Evolutionary conservation across 2,888 invertebrate species (phyloP).

Genomic region (Drosophila lutescens): DNA sequence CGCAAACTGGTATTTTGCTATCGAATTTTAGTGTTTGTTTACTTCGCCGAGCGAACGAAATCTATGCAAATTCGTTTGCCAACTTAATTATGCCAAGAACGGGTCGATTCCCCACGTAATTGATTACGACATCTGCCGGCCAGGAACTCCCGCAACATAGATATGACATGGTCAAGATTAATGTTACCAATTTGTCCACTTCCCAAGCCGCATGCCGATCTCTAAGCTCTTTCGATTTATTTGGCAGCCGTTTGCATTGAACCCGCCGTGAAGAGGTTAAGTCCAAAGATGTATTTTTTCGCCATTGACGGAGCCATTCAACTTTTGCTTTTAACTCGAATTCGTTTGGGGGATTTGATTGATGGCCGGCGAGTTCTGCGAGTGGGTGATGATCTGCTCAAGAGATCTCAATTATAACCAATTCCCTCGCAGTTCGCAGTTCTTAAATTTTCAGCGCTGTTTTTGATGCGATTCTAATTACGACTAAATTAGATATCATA

Average conservation of each 20-base stretch:
- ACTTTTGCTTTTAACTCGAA: conserved; percentile 68
- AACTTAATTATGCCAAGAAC: conserved; percentile 69
- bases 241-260: conserved; percentile 72
- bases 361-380: conserved; percentile 35
- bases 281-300: conserved; percentile 42
- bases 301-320: conserved; percentile 47
- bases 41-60: conserved; percentile 33
- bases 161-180: conserved; percentile 45
- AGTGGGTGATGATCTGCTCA: conserved; percentile 44
- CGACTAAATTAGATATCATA: conserved; percentile 40
- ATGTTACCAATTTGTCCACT: conserved; percentile 66
- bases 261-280: conserved; percentile 69
- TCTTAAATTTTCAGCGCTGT: conserved; percentile 4
- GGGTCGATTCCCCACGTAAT: conserved; percentile 44
- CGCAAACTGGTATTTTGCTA: conserved; percentile 61
- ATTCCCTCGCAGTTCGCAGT: conserved; percentile 5
- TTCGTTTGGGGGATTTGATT: conserved; percentile 46
- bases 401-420: conserved; percentile 65
- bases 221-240: conserved; percentile 56
- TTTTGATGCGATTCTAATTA: conserved; percentile 39
- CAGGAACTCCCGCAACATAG: conserved; percentile 36
- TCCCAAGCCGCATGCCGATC: conserved; percentile 40
- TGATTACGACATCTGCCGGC: conserved; percentile 37
- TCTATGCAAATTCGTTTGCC: conserved; percentile 55
- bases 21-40: conserved; percentile 36